These are phyloP conservation scores for Euzophera pinguis DNA, from an alignment of 2,888 invertebrate species.

Conservation along the genomic window DNA sequence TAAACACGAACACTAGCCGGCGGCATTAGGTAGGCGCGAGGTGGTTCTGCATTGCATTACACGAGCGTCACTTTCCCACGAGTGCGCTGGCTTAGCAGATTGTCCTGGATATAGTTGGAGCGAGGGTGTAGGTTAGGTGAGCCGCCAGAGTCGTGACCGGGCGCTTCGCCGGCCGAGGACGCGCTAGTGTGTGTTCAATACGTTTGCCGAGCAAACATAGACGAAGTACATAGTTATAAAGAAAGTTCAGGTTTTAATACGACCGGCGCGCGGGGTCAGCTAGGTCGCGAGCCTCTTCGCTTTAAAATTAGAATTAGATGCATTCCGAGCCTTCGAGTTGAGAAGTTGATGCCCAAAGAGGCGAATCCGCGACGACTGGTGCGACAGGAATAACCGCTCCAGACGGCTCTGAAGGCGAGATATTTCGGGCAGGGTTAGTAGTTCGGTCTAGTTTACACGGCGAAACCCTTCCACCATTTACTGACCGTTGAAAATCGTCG, in stretches of 20 bases:
- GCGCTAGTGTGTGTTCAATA: conserved; percentile 69
- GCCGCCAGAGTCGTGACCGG: conserved; percentile 68
- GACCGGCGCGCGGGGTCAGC: conserved; percentile 72
- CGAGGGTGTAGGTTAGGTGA: conserved; percentile 56
- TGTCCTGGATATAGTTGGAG: conserved; percentile 74
- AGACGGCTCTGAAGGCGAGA: conserved; percentile 57
- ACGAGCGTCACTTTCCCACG: conserved; percentile 74
- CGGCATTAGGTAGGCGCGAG: conserved; percentile 33
- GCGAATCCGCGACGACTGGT: conserved; percentile 54
- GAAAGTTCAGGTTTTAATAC: conserved; percentile 79
- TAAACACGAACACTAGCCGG: conserved; percentile 36
- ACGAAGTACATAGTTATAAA: conserved; percentile 69
- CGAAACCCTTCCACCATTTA: conserved; percentile 43
- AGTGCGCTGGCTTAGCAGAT: conserved; percentile 45
- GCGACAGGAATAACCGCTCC: conserved; percentile 64
- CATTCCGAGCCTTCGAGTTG: conserved; percentile 69
- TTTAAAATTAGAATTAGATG: conserved; percentile 80
- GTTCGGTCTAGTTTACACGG: conserved; percentile 56
- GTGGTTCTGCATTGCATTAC: conserved; percentile 44
- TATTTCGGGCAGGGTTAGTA: conserved; percentile 75
- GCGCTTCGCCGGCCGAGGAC: conserved; percentile 46
- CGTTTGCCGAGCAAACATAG: conserved; percentile 73
- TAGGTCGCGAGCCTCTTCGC: conserved; percentile 76
- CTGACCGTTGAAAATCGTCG: conserved; percentile 39
- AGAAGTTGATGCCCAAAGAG: conserved; percentile 51